phyloP scores from a whole-genome alignment of 2,113 vertebrate species.

The Morphnarchus princeps region DNA sequence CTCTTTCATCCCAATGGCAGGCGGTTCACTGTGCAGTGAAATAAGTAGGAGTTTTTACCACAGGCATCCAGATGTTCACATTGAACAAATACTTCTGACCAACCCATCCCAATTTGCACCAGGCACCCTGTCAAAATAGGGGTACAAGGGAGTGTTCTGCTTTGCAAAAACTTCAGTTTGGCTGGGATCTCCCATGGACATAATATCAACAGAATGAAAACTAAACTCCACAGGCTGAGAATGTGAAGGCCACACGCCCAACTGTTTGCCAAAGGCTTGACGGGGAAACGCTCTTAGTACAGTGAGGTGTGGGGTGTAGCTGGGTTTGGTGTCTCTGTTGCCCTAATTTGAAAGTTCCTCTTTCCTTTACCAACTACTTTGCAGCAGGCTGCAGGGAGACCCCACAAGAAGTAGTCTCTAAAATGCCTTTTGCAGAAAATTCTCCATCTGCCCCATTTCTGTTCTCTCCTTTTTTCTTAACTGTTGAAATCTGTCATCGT shows the following conservation, averaged over 20 bases:
- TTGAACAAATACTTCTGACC: neutral
- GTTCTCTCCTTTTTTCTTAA: neutral
- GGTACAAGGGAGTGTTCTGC: neutral
- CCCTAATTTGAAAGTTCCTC: neutral
- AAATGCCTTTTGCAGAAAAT: neutral
- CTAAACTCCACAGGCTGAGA: neutral
- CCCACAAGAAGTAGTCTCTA: neutral
- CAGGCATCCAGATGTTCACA: slow-evolving; percentile 49
- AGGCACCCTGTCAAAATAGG: neutral
- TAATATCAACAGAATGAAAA: neutral
- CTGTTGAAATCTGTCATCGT: neutral
- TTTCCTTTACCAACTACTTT: neutral
- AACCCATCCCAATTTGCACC: neutral
- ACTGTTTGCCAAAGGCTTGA: neutral
- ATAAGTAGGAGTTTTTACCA: neutral
- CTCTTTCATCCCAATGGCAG: slow-evolving; percentile 27
- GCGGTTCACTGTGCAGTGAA: neutral
- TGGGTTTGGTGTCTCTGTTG: neutral
- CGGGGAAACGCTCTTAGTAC: neutral
- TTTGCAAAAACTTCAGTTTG: neutral
- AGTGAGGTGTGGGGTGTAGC: neutral
- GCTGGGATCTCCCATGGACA: neutral
- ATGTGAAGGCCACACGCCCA: neutral
- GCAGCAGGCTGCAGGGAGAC: neutral
- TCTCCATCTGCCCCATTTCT: neutral